phyloP scores from a whole-genome alignment of 1,140 invertebrate genomes.

The Diachasma alloeum region DNA sequence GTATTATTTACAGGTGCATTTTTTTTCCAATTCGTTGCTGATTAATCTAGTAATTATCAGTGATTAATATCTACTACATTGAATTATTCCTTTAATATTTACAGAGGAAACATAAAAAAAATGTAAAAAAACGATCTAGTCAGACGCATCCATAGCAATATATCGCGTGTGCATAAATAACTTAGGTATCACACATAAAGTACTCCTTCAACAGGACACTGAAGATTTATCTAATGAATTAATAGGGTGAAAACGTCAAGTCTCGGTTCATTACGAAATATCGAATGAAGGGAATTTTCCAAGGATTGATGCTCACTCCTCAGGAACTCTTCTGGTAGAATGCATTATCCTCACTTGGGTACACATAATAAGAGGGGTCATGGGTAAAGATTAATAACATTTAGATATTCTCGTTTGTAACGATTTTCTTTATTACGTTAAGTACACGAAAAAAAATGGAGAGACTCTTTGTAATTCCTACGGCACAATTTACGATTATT shows the following conservation, averaged over 20 bases:
- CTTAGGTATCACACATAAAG: constrained; percentile 36
- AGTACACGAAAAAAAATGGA: constrained; percentile 19
- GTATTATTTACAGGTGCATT: constrained; percentile 11
- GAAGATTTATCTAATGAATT: not conserved
- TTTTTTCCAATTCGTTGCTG: not conserved
- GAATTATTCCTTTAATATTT: constrained; percentile 13
- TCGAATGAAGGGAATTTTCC: no score
- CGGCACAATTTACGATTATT: not conserved
- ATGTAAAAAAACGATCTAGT: not conserved
- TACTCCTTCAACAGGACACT: not conserved
- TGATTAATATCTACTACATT: constrained; percentile 6
- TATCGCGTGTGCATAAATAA: constrained; percentile 29
- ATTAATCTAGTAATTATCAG: not conserved
- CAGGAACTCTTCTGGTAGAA: constrained; percentile 6
- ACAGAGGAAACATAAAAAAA: constrained; percentile 9
- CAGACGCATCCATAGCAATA: not conserved
- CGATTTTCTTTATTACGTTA: constrained; percentile 17
- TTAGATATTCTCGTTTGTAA: constrained; percentile 11
- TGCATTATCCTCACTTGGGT: not conserved
- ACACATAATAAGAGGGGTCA: not conserved
- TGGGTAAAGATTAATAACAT: not conserved
- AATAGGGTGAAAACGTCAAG: not conserved
- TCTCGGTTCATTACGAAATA: not conserved
- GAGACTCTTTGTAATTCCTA: constrained; percentile 13
- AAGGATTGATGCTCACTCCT: no score